These are phyloP conservation scores for Poeciliopsis retropinna DNA, from an alignment of 2,113 vertebrate species.

Conservation along the genomic window DNA sequence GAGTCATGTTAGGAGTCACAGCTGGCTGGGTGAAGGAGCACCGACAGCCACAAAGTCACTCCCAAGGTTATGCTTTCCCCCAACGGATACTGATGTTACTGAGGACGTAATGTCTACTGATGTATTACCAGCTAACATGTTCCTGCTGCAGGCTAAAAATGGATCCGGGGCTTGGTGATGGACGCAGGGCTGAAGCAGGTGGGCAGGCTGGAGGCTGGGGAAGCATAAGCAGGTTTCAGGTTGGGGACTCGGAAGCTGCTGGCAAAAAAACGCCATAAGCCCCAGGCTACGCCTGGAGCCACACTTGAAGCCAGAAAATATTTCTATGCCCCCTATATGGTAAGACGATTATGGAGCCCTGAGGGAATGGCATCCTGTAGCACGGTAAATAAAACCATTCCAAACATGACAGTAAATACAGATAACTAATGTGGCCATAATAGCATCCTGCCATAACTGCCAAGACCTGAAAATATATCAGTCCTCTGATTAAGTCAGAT, in stretches of 20 bases:
- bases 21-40: constrained; percentile 47
- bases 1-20: constrained; percentile 65
- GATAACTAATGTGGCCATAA: not conserved
- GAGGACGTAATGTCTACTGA: constrained; percentile 68
- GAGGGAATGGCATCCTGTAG: constrained; percentile 45
- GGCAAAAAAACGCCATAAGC: constrained; percentile 64
- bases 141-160: constrained; percentile 71
- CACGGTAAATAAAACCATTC: constrained; percentile 62
- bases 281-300: constrained; percentile 63
- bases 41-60: constrained; percentile 72
- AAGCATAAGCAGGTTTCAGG: constrained; percentile 37
- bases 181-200: constrained; percentile 21
- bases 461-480: constrained; percentile 19
- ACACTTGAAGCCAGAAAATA: constrained; percentile 57
- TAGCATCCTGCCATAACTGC: constrained; percentile 34
- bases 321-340: constrained; percentile 50
- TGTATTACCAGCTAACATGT: constrained; percentile 72
- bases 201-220: constrained; percentile 37
- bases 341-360: constrained; percentile 63
- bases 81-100: constrained; percentile 60
- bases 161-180: constrained; percentile 44
- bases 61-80: constrained; percentile 73
- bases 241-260: constrained; percentile 28
- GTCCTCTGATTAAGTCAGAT: constrained; percentile 5
- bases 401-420: constrained; percentile 49